Evolutionary conservation across 2,797 vertebrate species (phyloP), one percentile per base, ranked within the genome.

Genomic region (Acanthis flammea): DNA sequence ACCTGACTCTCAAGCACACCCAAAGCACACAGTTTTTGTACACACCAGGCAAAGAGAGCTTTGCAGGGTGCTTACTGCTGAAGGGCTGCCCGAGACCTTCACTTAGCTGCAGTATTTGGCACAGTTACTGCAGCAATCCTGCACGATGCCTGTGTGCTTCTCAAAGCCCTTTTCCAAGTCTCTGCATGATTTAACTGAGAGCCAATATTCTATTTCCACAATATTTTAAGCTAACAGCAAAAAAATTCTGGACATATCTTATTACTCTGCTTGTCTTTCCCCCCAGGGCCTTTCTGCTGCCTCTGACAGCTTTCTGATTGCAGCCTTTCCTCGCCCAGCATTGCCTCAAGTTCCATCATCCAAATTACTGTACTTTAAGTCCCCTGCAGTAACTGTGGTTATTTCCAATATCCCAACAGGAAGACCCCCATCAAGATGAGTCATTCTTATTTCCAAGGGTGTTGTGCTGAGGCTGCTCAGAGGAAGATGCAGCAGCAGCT

Each of bases 361-460:
- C 62, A n/a, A 80, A 96, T 94, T 83, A 86, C 74, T 88, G 90
- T 86, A 95, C 71, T 95, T 92, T 88, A 85, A 35, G 50, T 94
- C 80, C 87, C 94, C 90, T 95, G 92, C 90, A 96, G 96, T 86
- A 96, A 96, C 95, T 80, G 75, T 88, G 92, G 94, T 96, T 95
- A 96, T 95, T 97, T 97, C 88, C 73, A 97, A 63, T 91, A 88
- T 77, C 95, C 95, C 89, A 89, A 93, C 84, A 96, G 86, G 86
- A 97, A 97, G 94, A 97, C 95, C 95, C 94, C 95, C 94, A 93
- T 89, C 71, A 95, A 60, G 91, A 96, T 96, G 95, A 97, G 86
- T 97, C 95, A 97, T 92, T 94, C 27, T 88, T 80, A 63, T 82
- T 92, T 86, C 83, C 90, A 96, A 90, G 86, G 88, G 88, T 72